These are phyloP conservation scores for Drosophila pseudotalamancana DNA, from an alignment of 2,888 invertebrate genomes.

Conservation along the genomic window DNA sequence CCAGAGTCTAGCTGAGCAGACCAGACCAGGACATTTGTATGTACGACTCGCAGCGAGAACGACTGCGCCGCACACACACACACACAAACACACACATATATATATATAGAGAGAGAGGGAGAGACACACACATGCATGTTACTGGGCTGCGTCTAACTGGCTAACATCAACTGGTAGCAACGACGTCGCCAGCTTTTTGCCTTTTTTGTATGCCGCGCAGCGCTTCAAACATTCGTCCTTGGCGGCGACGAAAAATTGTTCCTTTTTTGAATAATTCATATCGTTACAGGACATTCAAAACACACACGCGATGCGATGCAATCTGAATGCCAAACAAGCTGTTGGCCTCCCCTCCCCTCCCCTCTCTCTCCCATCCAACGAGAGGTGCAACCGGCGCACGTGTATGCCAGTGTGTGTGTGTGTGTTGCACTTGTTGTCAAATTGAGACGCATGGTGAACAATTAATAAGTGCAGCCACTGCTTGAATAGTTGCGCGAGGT, in stretches of 20 bases:
- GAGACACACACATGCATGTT: constrained; percentile 27
- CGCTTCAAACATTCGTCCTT: constrained; percentile 82
- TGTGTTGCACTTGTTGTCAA: constrained; percentile 64
- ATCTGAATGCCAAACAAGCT: constrained; percentile 82
- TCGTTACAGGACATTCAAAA: constrained; percentile 84
- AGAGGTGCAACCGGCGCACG: no score
- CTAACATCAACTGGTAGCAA: constrained; percentile 64
- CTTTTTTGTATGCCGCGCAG: constrained; percentile 82
- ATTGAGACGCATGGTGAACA: constrained; percentile 68
- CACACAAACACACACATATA: constrained; percentile 14
- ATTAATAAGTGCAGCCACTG: constrained; percentile 64
- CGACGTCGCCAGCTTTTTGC: constrained; percentile 55
- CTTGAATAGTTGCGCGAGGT: constrained; percentile 61
- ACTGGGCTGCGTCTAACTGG: constrained; percentile 64
- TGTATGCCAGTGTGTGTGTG: constrained; percentile 24
- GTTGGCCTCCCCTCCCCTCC: constrained; percentile 5
- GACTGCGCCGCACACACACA: constrained; percentile 34
- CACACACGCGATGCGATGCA: constrained; percentile 78
- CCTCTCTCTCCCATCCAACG: no score
- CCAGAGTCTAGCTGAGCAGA: constrained; percentile 33
- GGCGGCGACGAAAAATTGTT: constrained; percentile 76
- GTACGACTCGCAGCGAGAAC: constrained; percentile 62
- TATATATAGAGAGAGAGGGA: no score
- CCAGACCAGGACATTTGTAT: constrained; percentile 75
- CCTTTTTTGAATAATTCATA: constrained; percentile 84